Percentiles rank a stretch among this genome's conserved stretches.
Evolutionary conservation across 2,113 vertebrate genomes (phyloP).

Genomic region (Calyptommatus sinebrachiatus): DNA sequence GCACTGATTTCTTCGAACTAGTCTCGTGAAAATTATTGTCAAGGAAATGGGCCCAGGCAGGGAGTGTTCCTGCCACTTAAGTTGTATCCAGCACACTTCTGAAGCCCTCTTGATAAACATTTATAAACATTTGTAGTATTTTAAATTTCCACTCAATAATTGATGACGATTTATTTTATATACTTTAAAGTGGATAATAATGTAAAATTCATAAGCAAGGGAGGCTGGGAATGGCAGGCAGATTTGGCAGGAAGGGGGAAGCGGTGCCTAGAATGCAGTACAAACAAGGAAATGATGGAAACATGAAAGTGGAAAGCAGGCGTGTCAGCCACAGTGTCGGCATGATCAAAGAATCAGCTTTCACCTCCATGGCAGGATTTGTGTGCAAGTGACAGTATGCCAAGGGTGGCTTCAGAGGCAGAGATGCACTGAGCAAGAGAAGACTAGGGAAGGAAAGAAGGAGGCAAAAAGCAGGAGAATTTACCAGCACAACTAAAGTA

Average conservation of each 20-base stretch:
- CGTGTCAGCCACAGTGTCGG: neutral
- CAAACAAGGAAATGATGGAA: conserved; percentile 53
- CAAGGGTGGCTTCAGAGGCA: conserved; percentile 2
- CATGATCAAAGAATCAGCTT: conserved; percentile 29
- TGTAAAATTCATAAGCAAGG: conserved; percentile 71
- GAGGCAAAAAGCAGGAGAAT: neutral
- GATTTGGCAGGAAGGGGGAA: conserved; percentile 48
- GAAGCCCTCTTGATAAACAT: conserved; percentile 73
- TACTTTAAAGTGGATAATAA: conserved; percentile 71
- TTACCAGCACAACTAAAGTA: neutral
- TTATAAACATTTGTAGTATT: conserved; percentile 76
- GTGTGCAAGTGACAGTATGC: conserved; percentile 2
- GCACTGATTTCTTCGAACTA: accelerated
- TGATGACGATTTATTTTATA: conserved; percentile 73
- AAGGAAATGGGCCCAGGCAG: conserved; percentile 1
- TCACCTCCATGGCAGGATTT: conserved; percentile 12
- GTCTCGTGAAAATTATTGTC: neutral
- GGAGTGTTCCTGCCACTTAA: conserved; percentile 47
- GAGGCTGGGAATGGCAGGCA: conserved; percentile 61
- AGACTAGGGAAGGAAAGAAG: accelerated
- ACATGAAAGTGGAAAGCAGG: conserved; percentile 56
- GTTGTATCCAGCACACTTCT: conserved; percentile 53
- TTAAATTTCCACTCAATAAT: conserved; percentile 71
- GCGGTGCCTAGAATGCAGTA: conserved; percentile 39
- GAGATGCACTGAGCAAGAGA: accelerated